These are phyloP conservation scores for Pygmarrhopalites habei DNA, from an alignment of 1,140 invertebrate genomes.

Conservation along the genomic window DNA sequence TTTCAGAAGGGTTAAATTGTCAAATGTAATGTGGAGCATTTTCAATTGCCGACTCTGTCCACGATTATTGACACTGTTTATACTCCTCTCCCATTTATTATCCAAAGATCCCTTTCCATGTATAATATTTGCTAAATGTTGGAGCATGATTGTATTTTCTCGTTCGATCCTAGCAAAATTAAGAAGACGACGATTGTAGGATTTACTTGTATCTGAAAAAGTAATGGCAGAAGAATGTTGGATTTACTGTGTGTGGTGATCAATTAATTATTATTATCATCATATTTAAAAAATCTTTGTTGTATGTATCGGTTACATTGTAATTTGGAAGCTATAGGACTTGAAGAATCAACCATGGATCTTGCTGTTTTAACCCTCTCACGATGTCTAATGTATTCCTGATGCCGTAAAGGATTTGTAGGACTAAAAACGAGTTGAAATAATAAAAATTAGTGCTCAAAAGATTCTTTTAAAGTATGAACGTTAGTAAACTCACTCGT, in stretches of 20 bases:
- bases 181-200: constrained; percentile 18
- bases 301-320: too few species aligned
- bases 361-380: constrained; percentile 21
- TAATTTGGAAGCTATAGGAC: constrained; percentile 16
- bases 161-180: constrained; percentile 32
- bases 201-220: too few species aligned
- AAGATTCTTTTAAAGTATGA: too few species aligned
- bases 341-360: constrained; percentile 22
- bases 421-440: too few species aligned
- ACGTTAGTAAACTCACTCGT: too few species aligned
- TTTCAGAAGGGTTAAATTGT: constrained; percentile 33
- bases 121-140: constrained; percentile 29
- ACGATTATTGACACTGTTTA: neutral
- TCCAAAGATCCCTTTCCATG: constrained; percentile 19
- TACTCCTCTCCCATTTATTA: neutral
- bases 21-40: constrained; percentile 32
- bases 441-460: too few species aligned
- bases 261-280: too few species aligned
- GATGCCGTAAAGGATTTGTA: neutral
- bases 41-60: constrained; percentile 14
- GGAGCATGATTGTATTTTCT: constrained; percentile 35
- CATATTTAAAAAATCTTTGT: too few species aligned
- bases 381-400: constrained; percentile 16
- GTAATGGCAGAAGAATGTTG: neutral
- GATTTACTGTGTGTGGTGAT: too few species aligned